Percentiles rank a stretch among this genome's conserved stretches.
Conservation (phyloP, 2,888 invertebrate genomes). For the Limnephilus auricula region DNA sequence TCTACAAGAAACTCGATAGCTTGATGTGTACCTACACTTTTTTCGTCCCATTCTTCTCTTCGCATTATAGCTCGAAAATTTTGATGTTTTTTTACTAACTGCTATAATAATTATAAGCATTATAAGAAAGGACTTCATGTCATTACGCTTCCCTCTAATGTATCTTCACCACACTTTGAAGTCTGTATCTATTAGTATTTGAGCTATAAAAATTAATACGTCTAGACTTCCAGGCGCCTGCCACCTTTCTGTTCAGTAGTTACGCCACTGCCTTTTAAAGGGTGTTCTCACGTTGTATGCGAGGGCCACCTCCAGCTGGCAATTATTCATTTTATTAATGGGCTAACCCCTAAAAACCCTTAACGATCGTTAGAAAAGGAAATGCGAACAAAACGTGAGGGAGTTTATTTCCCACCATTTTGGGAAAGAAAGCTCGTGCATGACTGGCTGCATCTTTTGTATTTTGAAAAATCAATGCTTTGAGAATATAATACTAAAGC, state of each 20-base stretch:
- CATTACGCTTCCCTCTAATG: not conserved
- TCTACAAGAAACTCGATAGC: not conserved
- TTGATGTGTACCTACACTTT: not conserved
- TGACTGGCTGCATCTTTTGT: slow-evolving; percentile 2
- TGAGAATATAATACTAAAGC: not conserved
- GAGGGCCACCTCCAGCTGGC: slow-evolving; percentile 1
- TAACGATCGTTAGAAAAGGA: slow-evolving; percentile 4
- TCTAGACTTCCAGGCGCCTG: slow-evolving; percentile 8
- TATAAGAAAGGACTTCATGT: not conserved
- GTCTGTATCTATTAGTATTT: not conserved
- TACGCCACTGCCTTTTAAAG: not conserved
- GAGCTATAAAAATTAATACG: not conserved
- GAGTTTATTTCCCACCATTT: not conserved
- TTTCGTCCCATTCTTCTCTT: not conserved
- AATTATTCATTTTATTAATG: slow-evolving; percentile 36
- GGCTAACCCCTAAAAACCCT: not conserved
- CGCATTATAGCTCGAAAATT: not conserved
- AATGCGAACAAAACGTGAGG: slow-evolving; percentile 8
- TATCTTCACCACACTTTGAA: not conserved
- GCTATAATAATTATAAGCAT: not conserved
- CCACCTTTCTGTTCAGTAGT: not conserved
- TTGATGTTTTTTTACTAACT: not conserved
- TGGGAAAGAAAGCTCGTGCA: not conserved
- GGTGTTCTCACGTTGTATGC: not conserved
- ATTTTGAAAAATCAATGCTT: not conserved